Evolutionary conservation across 2,113 vertebrate species (phyloP).

Genomic region (Myotis lucifugus): DNA sequence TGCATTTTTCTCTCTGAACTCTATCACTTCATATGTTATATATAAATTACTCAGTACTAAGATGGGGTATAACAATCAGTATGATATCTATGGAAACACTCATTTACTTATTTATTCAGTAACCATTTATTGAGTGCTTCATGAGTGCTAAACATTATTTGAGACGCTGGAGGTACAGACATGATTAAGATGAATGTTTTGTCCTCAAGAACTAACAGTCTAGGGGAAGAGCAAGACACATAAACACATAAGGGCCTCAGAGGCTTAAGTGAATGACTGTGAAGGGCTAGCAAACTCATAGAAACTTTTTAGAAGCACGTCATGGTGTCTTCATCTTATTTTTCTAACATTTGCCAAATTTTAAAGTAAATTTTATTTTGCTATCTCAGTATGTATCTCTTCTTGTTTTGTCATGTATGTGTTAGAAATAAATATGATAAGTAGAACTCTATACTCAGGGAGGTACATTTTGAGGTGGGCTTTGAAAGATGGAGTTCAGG

Average conservation of each 20-base stretch:
- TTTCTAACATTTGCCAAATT: background rate
- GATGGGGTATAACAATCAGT: background rate
- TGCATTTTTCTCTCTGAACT: background rate
- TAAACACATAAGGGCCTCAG: background rate
- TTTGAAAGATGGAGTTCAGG: background rate
- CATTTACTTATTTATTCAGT: slow-evolving; percentile 30
- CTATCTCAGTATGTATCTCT: background rate
- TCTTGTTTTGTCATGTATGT: background rate
- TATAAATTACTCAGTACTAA: background rate
- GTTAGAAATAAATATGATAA: background rate
- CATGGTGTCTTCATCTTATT: background rate
- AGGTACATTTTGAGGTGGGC: background rate
- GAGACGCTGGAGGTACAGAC: background rate
- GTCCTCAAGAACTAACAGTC: background rate
- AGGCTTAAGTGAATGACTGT: background rate
- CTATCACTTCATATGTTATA: background rate
- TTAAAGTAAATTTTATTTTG: slow-evolving; percentile 7
- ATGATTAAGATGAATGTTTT: background rate
- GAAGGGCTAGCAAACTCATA: background rate
- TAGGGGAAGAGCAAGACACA: background rate
- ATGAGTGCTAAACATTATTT: background rate
- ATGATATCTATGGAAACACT: background rate
- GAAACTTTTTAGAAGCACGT: background rate
- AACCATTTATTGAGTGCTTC: background rate
- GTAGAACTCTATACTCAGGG: background rate